Evolutionary conservation across 2,797 vertebrate genomes (phyloP).

Genomic region (Squalus acanthias): DNA sequence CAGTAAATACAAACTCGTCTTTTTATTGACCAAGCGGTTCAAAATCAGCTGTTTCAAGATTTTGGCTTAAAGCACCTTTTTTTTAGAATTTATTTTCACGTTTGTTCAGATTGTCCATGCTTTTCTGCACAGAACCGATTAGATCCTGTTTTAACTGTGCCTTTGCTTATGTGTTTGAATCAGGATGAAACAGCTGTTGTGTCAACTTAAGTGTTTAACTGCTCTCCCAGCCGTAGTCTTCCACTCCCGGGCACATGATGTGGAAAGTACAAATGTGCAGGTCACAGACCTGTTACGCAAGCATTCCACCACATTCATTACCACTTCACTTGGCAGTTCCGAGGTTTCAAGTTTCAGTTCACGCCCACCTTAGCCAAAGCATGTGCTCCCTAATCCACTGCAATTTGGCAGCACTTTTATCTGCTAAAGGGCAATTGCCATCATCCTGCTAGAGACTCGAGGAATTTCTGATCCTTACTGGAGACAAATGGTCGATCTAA

Average conservation of each 20-base stretch:
- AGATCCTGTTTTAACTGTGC: constrained; percentile 48
- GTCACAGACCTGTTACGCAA: constrained; percentile 53
- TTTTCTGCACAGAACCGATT: constrained; percentile 16
- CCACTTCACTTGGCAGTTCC: constrained; percentile 58
- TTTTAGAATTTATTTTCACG: not conserved
- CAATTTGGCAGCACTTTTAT: constrained; percentile 38
- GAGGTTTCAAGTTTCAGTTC: constrained; percentile 54
- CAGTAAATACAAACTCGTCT: not conserved
- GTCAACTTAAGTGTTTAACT: constrained; percentile 52
- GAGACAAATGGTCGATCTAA: constrained; percentile 57
- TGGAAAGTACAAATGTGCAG: constrained; percentile 60
- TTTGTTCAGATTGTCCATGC: not conserved
- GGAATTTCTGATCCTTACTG: constrained; percentile 41
- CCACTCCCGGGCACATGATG: constrained; percentile 56
- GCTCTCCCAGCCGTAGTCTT: constrained; percentile 51
- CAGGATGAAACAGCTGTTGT: constrained; percentile 57
- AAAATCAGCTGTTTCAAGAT: not conserved
- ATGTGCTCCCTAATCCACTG: constrained; percentile 39
- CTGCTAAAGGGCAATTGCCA: constrained; percentile 49
- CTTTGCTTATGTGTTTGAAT: constrained; percentile 43
- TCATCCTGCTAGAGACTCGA: constrained; percentile 42
- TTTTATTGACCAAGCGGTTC: not conserved
- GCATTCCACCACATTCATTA: constrained; percentile 53
- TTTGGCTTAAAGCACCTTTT: not conserved
- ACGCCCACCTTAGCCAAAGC: constrained; percentile 55